Percentiles rank a stretch among this genome's conserved stretches.
These are phyloP conservation scores for Copsychus sechellarum DNA, from an alignment of 2,113 vertebrate species.

Conservation along the genomic window DNA sequence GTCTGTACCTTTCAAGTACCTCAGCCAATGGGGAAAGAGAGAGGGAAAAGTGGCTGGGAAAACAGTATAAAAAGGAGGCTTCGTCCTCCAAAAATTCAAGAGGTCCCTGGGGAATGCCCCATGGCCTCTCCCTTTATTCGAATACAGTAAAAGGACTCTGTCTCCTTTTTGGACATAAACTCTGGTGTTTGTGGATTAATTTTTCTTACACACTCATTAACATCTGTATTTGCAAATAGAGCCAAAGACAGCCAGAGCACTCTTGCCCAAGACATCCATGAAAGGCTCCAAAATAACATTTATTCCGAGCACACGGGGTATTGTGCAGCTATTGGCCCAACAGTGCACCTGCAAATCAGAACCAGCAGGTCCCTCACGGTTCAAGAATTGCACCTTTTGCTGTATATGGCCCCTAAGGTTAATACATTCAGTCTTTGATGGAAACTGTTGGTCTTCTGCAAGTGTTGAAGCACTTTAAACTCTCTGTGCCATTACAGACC, in stretches of 20 bases:
- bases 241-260: neutral
- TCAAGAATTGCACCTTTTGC: neutral
- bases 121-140: too few species aligned
- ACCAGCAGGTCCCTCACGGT: fast-evolving
- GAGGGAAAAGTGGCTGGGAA: too few species aligned
- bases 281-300: neutral
- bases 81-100: too few species aligned
- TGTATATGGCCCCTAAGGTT: neutral
- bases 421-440: neutral
- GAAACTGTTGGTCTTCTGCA: neutral
- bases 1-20: too few species aligned
- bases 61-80: too few species aligned
- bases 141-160: too few species aligned
- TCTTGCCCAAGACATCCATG: neutral
- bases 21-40: too few species aligned
- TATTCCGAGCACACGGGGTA: neutral
- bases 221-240: neutral
- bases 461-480: neutral
- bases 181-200: too few species aligned
- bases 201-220: neutral
- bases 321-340: neutral
- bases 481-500: neutral
- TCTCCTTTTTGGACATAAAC: too few species aligned
- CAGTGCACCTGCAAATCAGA: neutral
- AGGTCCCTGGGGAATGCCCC: too few species aligned